These are phyloP conservation scores for Hedychridium roseum DNA, from an alignment of 2,888 invertebrate genomes.

Conservation along the genomic window DNA sequence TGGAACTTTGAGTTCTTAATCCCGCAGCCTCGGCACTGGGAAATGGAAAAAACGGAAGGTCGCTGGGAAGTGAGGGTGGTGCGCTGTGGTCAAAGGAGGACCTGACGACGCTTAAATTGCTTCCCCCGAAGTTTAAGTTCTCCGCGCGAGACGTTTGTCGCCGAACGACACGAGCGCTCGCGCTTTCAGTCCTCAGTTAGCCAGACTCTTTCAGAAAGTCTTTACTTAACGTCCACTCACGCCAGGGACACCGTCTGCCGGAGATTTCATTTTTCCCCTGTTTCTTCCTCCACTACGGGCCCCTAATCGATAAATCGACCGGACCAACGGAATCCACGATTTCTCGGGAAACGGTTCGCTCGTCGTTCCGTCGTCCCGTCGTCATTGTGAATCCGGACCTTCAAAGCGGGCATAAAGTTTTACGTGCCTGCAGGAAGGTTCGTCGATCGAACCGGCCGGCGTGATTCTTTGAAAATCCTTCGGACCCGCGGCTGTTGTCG, in stretches of 20 bases:
- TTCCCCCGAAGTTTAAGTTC: constrained; percentile 24
- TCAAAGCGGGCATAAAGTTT: no score
- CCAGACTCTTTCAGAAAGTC: no score
- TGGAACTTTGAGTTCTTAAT: constrained; percentile 38
- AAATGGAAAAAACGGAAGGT: constrained; percentile 19
- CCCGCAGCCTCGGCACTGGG: constrained; percentile 18
- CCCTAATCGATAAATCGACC: no score
- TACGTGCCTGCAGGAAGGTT: no score
- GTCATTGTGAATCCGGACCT: no score
- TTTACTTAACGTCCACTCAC: neutral
- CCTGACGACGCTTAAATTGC: constrained; percentile 36
- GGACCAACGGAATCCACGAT: no score
- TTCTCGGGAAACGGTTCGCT: no score
- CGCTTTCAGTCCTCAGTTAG: no score
- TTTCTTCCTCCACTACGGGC: neutral
- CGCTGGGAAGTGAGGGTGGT: constrained; percentile 9
- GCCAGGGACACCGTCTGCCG: neutral
- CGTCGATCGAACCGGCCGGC: constrained; percentile 11
- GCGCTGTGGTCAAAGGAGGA: constrained; percentile 20
- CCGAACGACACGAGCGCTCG: constrained; percentile 7
- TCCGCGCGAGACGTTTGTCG: neutral
- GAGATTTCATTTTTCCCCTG: neutral
- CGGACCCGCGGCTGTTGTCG: constrained; percentile 34
- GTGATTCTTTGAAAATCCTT: constrained; percentile 27
- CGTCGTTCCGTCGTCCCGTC: no score